Percentiles rank a stretch among this genome's conserved stretches.
phyloP scores from a whole-genome alignment of 1,140 invertebrate genomes.

The Pygmarrhopalites habei region DNA sequence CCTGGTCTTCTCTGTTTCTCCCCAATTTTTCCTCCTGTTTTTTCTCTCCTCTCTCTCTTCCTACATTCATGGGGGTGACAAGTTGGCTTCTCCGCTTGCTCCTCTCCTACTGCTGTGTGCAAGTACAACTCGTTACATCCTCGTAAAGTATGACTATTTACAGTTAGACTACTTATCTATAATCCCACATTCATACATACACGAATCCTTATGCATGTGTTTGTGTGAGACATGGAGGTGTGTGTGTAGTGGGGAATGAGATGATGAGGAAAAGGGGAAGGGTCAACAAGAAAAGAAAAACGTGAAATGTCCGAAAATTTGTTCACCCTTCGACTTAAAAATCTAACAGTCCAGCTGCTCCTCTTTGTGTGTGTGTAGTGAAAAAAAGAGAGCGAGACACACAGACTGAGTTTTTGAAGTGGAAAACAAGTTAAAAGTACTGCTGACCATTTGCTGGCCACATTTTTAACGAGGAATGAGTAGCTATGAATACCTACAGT shows the following conservation, averaged over 20 bases:
- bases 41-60: neutral
- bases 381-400: too few relatives aligned
- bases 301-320: constrained; percentile 21
- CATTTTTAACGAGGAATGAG: constrained; percentile 30
- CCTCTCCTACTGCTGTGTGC: neutral
- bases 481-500: neutral
- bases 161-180: too few relatives aligned
- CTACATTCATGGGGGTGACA: neutral
- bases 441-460: constrained; percentile 36
- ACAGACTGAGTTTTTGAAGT: neutral
- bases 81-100: neutral
- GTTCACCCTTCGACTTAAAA: constrained; percentile 8
- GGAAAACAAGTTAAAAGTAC: constrained; percentile 1
- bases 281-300: constrained; percentile 17
- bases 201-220: too few relatives aligned
- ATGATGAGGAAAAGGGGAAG: constrained; percentile 4
- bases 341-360: neutral
- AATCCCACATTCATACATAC: too few relatives aligned
- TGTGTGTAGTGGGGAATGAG: too few relatives aligned
- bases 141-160: neutral
- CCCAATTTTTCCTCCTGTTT: neutral
- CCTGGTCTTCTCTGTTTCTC: neutral
- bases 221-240: too few relatives aligned
- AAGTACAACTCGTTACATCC: neutral
- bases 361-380: neutral